Base-by-base conservation (phyloP, 2,888 invertebrate species). In the Tolmerus cingulatus region DNA sequence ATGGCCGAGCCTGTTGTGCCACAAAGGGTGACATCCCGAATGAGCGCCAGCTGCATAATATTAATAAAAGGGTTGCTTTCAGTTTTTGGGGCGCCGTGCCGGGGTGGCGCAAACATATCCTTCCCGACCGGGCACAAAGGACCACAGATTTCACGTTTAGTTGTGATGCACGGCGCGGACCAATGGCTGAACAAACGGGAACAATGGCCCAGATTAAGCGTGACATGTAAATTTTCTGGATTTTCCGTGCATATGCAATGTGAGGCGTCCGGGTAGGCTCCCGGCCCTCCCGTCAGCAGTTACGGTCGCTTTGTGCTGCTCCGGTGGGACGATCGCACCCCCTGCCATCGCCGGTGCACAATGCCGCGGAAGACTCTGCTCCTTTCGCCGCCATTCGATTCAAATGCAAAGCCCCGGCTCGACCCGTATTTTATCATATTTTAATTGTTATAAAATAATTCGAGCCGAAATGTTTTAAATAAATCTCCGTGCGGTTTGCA, bases 191-290 rank as follows among this genome's bases (percentile, higher is more conserved):
- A 86, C 87, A 85, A 88, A 84, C 79, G 87, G 87, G 88, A 88
- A 88, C 88, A 88, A 88, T 88, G 74, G 88, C 87, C 77, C 76
- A 87, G 88, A 88, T 88, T 88, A 88, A 88, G 88, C 87, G 88
- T 88, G 87, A 87, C 88, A 88, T 87, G 88, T 88, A 88, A 87
- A 88, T 87, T 87, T 88, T 87, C 87, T 78, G 66, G 51, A 78
- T 78, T 57, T 30, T 16, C 55, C 19, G 23, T 76, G 34, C 86
- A 86, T 78, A 51, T 86, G 86, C 76, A 46, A 74, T 76, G 46
- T 16, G n/a, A 9, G 43, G 1, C 43, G 19, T 7, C 23, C 51
- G 57, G 23, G 23, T 34, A 46, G 23, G 30, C 40, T 85, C 46
- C 74, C 74, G 46, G 43, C 30, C 46, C 74, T 12, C 66, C 66